Evolutionary conservation across 2,888 invertebrate species (phyloP).

Genomic region (Junonia oenone): DNA sequence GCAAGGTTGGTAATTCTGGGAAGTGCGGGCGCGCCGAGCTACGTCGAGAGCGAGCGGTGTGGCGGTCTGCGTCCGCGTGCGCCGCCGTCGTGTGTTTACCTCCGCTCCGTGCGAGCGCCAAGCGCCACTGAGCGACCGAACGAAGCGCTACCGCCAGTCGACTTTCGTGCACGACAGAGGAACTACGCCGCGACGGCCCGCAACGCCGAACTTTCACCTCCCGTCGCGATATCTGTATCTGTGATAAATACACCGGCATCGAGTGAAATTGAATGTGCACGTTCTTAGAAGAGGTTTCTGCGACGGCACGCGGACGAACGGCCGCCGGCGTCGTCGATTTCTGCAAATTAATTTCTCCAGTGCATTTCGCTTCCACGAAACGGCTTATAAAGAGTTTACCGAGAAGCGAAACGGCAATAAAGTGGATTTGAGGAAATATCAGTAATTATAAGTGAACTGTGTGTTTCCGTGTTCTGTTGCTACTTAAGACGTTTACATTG

Average conservation of each 20-base stretch:
- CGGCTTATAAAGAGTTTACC: constrained; percentile 75
- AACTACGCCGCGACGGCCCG: constrained; percentile 44
- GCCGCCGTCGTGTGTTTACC: constrained; percentile 40
- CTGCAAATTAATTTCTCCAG: constrained; percentile 76
- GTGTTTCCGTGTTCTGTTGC: constrained; percentile 71
- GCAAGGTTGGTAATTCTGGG: constrained; percentile 72
- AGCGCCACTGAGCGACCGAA: no score
- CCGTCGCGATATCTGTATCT: constrained; percentile 63
- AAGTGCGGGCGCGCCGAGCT: constrained; percentile 53
- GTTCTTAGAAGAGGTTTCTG: constrained; percentile 67
- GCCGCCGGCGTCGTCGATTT: constrained; percentile 57
- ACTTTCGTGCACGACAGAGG: constrained; percentile 52
- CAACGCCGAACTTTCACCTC: constrained; percentile 72
- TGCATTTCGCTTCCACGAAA: constrained; percentile 71
- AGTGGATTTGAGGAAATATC: constrained; percentile 76
- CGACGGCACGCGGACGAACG: constrained; percentile 55
- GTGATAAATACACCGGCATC: constrained; percentile 63
- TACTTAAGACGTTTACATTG: constrained; percentile 70
- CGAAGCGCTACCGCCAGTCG: constrained; percentile 47
- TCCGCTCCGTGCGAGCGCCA: constrained; percentile 24
- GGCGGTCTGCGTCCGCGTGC: constrained; percentile 24
- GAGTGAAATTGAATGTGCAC: constrained; percentile 74
- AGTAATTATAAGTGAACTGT: constrained; percentile 69
- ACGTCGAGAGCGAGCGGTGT: constrained; percentile 31
- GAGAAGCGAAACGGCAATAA: constrained; percentile 72